Percentiles rank a stretch among this genome's conserved stretches.
Evolutionary conservation across 2,888 invertebrate genomes (phyloP).

Genomic region (Ornithoptera alexandrae): DNA sequence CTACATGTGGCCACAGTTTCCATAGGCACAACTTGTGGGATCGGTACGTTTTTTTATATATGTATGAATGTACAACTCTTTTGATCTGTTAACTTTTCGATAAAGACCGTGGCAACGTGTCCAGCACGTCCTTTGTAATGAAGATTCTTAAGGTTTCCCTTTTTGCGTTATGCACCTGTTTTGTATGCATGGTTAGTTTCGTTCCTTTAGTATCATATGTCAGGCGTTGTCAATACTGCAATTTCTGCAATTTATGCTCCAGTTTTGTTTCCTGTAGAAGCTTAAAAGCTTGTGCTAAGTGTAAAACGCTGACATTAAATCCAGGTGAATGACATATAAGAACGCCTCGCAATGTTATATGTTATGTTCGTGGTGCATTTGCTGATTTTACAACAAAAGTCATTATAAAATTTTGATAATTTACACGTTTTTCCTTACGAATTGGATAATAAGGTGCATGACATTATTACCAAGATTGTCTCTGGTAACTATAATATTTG

Average conservation of each 20-base stretch:
- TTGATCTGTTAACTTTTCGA: constrained; percentile 5
- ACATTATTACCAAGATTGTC: neutral
- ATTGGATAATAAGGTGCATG: neutral
- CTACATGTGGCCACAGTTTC: constrained; percentile 49
- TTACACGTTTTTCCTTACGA: neutral
- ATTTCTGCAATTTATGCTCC: constrained; percentile 34
- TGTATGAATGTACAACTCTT: neutral
- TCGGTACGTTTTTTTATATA: constrained; percentile 6
- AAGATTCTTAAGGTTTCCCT: constrained; percentile 21
- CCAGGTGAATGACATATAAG: constrained; percentile 20
- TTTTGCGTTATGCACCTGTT: constrained; percentile 37
- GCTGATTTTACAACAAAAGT: constrained; percentile 19
- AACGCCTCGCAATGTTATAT: constrained; percentile 14
- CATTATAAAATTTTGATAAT: neutral
- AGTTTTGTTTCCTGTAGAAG: constrained; percentile 27
- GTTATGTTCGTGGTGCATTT: constrained; percentile 4
- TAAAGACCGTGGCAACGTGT: constrained; percentile 6
- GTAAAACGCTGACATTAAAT: constrained; percentile 21
- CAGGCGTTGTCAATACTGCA: constrained; percentile 34
- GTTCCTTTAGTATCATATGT: constrained; percentile 35
- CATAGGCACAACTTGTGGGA: constrained; percentile 6
- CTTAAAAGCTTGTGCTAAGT: constrained; percentile 22
- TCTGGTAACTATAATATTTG: neutral
- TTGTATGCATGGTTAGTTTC: constrained; percentile 39
- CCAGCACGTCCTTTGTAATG: constrained; percentile 23